Evolutionary conservation across 2,113 vertebrate species (phyloP).

Genomic region (Caretta caretta): DNA sequence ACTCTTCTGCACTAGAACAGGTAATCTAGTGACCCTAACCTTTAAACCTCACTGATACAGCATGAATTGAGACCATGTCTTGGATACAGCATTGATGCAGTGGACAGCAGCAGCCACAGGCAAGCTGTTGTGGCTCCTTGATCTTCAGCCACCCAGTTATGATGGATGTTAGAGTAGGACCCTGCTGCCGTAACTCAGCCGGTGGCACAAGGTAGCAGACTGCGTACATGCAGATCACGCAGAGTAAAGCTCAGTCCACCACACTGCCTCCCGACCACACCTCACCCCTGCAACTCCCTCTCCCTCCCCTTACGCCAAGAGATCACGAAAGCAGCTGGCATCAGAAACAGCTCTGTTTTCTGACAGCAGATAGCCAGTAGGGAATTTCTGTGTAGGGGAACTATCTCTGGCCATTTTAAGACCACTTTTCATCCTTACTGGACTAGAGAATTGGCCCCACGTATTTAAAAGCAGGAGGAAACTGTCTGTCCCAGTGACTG

Average conservation of each 20-base stretch:
- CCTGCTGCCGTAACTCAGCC: neutral
- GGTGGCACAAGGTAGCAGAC: neutral
- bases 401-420: neutral
- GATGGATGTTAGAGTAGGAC: neutral
- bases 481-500: neutral
- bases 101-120: neutral
- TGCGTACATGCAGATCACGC: neutral
- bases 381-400: too few species aligned
- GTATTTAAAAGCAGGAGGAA: constrained; percentile 16
- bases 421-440: neutral
- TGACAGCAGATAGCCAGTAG: neutral
- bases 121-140: neutral
- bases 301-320: neutral
- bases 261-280: neutral
- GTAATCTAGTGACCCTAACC: neutral
- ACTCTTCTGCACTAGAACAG: neutral
- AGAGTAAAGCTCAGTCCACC: neutral
- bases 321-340: neutral
- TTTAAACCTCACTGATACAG: neutral
- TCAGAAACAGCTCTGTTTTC: constrained; percentile 3
- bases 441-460: neutral
- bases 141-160: neutral
- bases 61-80: rapidly evolving
- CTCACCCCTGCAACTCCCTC: neutral
- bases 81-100: neutral